A percentile compares a stretch with the other conserved stretches of the same genome.
Evolutionary conservation across 2,888 invertebrate species (phyloP).

Genomic region (Odontomyia ornata): DNA sequence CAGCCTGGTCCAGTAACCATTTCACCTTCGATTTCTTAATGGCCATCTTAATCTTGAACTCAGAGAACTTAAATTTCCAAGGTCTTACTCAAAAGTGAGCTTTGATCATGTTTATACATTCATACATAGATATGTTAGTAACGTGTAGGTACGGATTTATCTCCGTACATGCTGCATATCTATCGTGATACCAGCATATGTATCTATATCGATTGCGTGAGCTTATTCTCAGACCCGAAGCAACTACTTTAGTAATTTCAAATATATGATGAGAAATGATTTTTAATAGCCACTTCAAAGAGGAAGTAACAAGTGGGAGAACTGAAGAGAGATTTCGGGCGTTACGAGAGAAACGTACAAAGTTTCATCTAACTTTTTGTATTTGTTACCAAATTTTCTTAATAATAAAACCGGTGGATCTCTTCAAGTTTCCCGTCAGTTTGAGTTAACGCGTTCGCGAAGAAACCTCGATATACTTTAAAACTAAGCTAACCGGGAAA

Average conservation of each 20-base stretch:
- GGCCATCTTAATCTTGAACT: constrained; percentile 25
- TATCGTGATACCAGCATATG: no score
- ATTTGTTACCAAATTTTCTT: constrained; percentile 9
- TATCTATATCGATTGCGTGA: no score
- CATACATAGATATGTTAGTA: no score
- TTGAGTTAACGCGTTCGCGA: constrained; percentile 13
- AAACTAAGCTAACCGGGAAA: not conserved
- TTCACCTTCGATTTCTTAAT: constrained; percentile 40
- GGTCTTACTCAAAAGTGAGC: not conserved
- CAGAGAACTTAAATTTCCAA: constrained; percentile 1
- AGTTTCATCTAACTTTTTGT: not conserved
- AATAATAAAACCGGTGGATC: constrained; percentile 36
- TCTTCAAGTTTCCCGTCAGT: constrained; percentile 6
- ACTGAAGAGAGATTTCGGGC: no score
- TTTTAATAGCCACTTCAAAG: no score
- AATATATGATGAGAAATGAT: no score
- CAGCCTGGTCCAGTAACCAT: not conserved
- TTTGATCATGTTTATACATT: no score
- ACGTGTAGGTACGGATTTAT: no score
- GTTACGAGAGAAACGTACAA: not conserved
- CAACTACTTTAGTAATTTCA: no score
- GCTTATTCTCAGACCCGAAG: no score
- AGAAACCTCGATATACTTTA: constrained; percentile 3
- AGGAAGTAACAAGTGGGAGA: no score
- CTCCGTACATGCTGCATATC: no score